Evolutionary conservation across 2,113 vertebrate species (phyloP).

Genomic region (Anas platyrhynchos): DNA sequence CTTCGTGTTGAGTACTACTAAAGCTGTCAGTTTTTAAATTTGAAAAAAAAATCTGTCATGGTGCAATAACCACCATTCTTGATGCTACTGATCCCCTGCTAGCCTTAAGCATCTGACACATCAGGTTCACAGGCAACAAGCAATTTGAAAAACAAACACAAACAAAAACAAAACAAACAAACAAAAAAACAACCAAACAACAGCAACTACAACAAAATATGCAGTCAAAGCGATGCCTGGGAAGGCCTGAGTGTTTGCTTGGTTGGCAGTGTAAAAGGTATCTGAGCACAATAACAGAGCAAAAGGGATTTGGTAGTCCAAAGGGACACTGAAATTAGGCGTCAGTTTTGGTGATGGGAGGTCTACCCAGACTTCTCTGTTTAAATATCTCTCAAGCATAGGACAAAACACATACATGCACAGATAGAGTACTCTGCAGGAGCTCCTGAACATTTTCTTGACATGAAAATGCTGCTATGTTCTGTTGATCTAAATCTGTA

Average conservation of each 20-base stretch:
- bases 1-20: neutral
- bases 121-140: neutral
- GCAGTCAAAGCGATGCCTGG: neutral
- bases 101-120: neutral
- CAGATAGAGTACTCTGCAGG: neutral
- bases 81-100: neutral
- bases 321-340: neutral
- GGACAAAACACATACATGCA: neutral
- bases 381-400: constrained; percentile 22
- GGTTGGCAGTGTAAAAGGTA: neutral
- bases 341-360: neutral
- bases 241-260: neutral
- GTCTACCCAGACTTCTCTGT: neutral
- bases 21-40: neutral
- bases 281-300: neutral
- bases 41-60: neutral
- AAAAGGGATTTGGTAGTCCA: neutral
- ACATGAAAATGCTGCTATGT: neutral
- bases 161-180: neutral
- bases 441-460: neutral
- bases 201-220: too few species aligned
- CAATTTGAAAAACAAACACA: neutral
- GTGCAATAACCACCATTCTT: neutral
- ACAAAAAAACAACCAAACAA: neutral
- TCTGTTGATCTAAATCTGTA: constrained; percentile 25